Conservation (phyloP, 1,140 invertebrate genomes). For the Cotesia vestalis region DNA sequence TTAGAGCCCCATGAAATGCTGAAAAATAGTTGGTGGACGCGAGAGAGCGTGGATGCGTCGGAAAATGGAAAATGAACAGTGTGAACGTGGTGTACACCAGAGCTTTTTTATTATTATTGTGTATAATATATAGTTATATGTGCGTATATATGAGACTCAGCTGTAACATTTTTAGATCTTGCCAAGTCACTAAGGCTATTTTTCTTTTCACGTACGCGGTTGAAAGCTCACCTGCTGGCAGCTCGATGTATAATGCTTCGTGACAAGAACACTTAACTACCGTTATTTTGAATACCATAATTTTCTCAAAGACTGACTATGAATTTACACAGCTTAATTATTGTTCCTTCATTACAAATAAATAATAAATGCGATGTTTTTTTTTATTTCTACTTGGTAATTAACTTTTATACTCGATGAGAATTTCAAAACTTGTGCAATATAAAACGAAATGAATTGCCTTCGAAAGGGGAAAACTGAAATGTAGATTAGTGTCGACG, state of each 20-base stretch:
- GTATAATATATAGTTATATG: too few species aligned
- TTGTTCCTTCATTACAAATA: too few species aligned
- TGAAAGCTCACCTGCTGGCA: constrained; percentile 19
- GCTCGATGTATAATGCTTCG: constrained; percentile 1
- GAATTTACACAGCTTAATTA: too few species aligned
- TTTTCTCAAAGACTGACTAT: neutral
- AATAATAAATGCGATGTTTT: too few species aligned
- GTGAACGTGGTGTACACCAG: constrained; percentile 10
- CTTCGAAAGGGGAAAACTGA: too few species aligned
- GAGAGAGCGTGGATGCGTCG: neutral
- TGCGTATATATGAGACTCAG: neutral
- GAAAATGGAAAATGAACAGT: constrained; percentile 14
- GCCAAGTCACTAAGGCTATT: constrained; percentile 13
- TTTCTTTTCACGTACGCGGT: constrained; percentile 12
- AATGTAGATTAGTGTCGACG: too few species aligned
- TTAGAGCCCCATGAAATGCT: neutral
- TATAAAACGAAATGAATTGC: too few species aligned
- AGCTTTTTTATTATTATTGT: neutral
- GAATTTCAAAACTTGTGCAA: too few species aligned
- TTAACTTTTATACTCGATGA: too few species aligned
- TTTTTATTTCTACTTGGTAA: too few species aligned
- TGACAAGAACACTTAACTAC: constrained; percentile 19
- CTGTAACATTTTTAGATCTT: neutral
- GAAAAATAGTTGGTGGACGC: constrained; percentile 14
- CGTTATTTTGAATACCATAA: neutral